phyloP scores from a whole-genome alignment of 2,888 invertebrate species.

The Acronicta psi region DNA sequence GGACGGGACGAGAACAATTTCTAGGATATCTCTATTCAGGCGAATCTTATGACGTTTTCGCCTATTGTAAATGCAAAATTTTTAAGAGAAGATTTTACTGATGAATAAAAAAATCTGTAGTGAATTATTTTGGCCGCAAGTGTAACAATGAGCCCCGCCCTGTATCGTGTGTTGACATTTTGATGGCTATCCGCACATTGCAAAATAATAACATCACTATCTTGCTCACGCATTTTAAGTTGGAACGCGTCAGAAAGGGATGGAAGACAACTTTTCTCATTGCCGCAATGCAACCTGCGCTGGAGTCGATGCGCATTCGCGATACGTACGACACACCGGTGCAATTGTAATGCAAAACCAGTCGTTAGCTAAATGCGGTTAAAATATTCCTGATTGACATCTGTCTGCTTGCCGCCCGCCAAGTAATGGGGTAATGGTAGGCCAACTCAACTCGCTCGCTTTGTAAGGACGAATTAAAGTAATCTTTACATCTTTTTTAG shows the following conservation, averaged over 20 bases:
- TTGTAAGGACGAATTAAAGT: slow-evolving; percentile 45
- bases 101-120: slow-evolving; percentile 6
- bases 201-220: slow-evolving; percentile 58
- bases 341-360: slow-evolving; percentile 61
- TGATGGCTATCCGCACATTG: slow-evolving; percentile 64
- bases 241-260: slow-evolving; percentile 21
- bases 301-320: slow-evolving; percentile 61
- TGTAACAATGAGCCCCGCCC: slow-evolving; percentile 45
- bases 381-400: slow-evolving; percentile 67
- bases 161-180: slow-evolving; percentile 68
- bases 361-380: slow-evolving; percentile 64
- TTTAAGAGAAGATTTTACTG: slow-evolving; percentile 35
- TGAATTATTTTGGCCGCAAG: slow-evolving; percentile 33
- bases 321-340: slow-evolving; percentile 60
- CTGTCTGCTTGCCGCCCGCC: slow-evolving; percentile 50
- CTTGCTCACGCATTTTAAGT: slow-evolving; percentile 43
- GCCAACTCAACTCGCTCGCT: slow-evolving; percentile 6
- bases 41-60: slow-evolving; percentile 24
- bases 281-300: slow-evolving; percentile 62
- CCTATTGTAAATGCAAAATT: slow-evolving; percentile 37
- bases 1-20: slow-evolving; percentile 20
- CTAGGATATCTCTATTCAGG: slow-evolving; percentile 26
- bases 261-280: slow-evolving; percentile 50
- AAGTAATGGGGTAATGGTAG: slow-evolving; percentile 41
- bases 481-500: slow-evolving; percentile 55